phyloP scores from a whole-genome alignment of 2,113 vertebrate genomes.

The Rutilus rutilus region DNA sequence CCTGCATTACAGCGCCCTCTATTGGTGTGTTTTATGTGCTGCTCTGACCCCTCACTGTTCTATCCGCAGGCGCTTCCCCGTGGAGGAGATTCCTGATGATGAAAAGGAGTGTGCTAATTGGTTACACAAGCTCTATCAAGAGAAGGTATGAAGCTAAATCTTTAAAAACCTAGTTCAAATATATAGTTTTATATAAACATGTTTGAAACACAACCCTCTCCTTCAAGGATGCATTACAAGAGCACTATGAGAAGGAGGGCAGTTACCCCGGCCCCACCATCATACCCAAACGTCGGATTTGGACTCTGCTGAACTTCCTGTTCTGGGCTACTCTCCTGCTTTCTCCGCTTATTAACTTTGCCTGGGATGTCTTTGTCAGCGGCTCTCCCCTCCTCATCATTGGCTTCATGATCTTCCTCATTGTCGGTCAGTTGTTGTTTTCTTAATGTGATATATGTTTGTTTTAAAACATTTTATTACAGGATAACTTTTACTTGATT shows the following conservation, averaged over 20 bases:
- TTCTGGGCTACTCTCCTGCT: conserved; percentile 95
- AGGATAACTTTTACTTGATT: too few relatives aligned
- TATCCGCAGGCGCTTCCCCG: conserved; percentile 85
- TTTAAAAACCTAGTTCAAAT: background rate
- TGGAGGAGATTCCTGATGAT: conserved; percentile 91
- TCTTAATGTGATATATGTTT: background rate
- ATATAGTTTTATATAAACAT: too few relatives aligned
- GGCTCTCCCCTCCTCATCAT: conserved; percentile 95
- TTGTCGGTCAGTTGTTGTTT: conserved; percentile 80
- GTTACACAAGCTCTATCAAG: conserved; percentile 97
- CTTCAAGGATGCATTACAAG: conserved; percentile 92
- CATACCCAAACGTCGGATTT: conserved; percentile 82
- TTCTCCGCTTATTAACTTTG: conserved; percentile 93
- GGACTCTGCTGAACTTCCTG: conserved; percentile 95
- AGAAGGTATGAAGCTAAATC: conserved; percentile 82
- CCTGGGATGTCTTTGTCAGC: conserved; percentile 89
- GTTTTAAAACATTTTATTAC: too few relatives aligned
- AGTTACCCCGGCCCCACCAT: conserved; percentile 86
- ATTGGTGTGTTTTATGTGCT: background rate
- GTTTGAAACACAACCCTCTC: background rate
- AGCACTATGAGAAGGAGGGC: conserved; percentile 87
- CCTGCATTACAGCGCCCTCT: conserved; percentile 20
- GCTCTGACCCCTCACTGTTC: conserved; percentile 19
- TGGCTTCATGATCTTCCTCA: conserved; percentile 89
- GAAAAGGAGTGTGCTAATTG: conserved; percentile 91